Conservation (phyloP, 2,797 vertebrate species). For the Thaleichthys pacificus region DNA sequence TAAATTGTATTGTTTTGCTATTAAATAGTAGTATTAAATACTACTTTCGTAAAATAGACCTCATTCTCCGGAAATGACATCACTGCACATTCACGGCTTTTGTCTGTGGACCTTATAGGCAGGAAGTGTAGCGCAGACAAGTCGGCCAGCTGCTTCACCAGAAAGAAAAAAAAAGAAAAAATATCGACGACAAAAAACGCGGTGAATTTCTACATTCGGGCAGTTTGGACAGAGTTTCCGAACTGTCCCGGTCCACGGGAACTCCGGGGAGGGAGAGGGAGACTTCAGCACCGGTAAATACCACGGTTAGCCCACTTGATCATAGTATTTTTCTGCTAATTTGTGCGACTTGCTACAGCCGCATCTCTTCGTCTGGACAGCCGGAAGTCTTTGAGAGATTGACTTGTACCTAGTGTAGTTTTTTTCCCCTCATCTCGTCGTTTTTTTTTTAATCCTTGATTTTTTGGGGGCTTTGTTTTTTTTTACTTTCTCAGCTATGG, state of each 20-base stretch:
- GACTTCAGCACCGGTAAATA: slow-evolving; percentile 67
- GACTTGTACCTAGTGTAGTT: slow-evolving; percentile 31
- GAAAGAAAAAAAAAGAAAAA: slow-evolving; percentile 60
- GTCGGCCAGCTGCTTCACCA: slow-evolving; percentile 67
- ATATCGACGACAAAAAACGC: slow-evolving; percentile 50
- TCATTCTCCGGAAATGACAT: slow-evolving; percentile 68
- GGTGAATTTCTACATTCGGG: slow-evolving; percentile 53
- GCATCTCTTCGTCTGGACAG: slow-evolving; percentile 64
- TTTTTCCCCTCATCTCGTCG: slow-evolving; percentile 50
- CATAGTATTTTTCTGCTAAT: slow-evolving; percentile 52
- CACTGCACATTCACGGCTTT: slow-evolving; percentile 44
- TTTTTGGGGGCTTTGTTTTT: slow-evolving; percentile 43
- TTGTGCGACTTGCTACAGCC: slow-evolving; percentile 59
- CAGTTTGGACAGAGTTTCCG: slow-evolving; percentile 50
- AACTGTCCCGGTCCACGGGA: slow-evolving; percentile 41
- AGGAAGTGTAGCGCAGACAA: slow-evolving; percentile 78
- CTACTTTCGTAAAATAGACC: slow-evolving; percentile 12
- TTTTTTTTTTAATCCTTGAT: slow-evolving; percentile 51
- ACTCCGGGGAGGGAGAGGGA: slow-evolving; percentile 53
- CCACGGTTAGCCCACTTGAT: slow-evolving; percentile 52
- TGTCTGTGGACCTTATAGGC: slow-evolving; percentile 73
- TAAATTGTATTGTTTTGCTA: neutral
- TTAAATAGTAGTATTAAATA: neutral
- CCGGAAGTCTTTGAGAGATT: slow-evolving; percentile 78
- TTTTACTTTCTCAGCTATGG: slow-evolving; percentile 50